Percentiles rank a stretch among this genome's conserved stretches.
Conservation (phyloP, 2,113 vertebrate species). For the Marcusenius ussheri region DNA sequence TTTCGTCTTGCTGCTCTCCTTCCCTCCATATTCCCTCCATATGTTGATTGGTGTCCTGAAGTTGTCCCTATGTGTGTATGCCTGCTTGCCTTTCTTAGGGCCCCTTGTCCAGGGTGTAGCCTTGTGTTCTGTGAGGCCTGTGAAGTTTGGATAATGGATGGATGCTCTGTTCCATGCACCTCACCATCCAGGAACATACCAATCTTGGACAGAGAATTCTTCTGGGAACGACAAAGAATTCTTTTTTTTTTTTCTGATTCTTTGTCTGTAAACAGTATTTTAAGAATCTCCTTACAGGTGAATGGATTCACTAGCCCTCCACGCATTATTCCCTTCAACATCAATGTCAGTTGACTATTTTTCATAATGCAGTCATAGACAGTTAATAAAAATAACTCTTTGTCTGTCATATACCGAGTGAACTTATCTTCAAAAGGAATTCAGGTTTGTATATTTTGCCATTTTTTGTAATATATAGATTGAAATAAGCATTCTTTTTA, state of each 20-base stretch:
- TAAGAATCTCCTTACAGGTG: conserved; percentile 12
- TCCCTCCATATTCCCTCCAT: background rate
- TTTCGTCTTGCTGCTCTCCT: background rate
- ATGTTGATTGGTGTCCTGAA: background rate
- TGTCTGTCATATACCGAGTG: background rate
- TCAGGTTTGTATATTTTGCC: background rate
- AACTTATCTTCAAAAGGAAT: background rate
- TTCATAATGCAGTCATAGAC: background rate
- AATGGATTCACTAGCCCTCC: background rate
- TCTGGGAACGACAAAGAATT: background rate
- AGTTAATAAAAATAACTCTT: background rate
- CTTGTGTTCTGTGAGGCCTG: background rate
- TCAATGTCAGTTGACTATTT: background rate
- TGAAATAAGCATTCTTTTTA: background rate
- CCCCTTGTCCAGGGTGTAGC: background rate
- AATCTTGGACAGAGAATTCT: background rate
- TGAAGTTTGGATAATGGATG: background rate
- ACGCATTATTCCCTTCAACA: background rate
- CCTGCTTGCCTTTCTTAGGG: background rate
- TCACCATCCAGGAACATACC: conserved; percentile 8
- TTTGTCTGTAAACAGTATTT: conserved; percentile 1
- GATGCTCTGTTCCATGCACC: conserved; percentile 5
- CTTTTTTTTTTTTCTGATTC: conserved; percentile 11
- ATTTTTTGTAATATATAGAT: background rate
- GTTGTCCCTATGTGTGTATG: background rate